A percentile compares a stretch with the other conserved stretches of the same genome.
phyloP scores from a whole-genome alignment of 2,797 vertebrate genomes.

The Momotus momota region DNA sequence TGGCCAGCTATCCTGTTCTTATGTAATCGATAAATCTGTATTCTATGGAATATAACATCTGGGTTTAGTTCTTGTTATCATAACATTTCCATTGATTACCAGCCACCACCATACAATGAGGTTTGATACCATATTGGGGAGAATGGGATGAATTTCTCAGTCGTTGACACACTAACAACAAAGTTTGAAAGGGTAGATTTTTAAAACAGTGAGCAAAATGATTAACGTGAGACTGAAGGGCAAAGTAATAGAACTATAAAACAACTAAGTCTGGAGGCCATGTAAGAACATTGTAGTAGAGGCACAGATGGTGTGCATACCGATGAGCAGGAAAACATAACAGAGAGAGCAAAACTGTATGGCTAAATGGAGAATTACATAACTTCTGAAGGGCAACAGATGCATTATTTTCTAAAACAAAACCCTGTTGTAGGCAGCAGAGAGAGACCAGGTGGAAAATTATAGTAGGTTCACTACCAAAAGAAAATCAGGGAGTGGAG shows the following conservation, averaged over 20 bases:
- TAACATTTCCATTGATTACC: neutral
- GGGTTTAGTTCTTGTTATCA: neutral
- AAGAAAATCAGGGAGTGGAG: neutral
- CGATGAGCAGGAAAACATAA: conserved; percentile 41
- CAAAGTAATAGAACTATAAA: conserved; percentile 68
- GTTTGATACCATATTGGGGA: neutral
- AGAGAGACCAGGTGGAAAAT: neutral
- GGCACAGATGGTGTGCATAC: conserved; percentile 62
- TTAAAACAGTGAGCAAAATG: conserved; percentile 48
- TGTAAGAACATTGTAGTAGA: conserved; percentile 39
- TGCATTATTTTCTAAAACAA: conserved; percentile 20
- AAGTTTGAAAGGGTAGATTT: conserved; percentile 37
- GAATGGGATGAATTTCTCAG: neutral
- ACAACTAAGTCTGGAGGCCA: conserved; percentile 57
- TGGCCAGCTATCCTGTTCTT: neutral
- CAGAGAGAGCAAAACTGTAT: conserved; percentile 23
- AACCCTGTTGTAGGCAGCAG: neutral
- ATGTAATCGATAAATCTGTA: neutral
- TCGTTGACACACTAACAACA: neutral
- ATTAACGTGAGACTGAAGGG: conserved; percentile 51
- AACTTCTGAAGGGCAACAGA: conserved; percentile 23
- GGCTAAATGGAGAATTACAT: conserved; percentile 18
- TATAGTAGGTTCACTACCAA: neutral
- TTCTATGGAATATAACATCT: neutral
- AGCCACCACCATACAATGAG: neutral